Conservation (phyloP, 2,888 invertebrate genomes). For the Oxycera nigricornis region DNA sequence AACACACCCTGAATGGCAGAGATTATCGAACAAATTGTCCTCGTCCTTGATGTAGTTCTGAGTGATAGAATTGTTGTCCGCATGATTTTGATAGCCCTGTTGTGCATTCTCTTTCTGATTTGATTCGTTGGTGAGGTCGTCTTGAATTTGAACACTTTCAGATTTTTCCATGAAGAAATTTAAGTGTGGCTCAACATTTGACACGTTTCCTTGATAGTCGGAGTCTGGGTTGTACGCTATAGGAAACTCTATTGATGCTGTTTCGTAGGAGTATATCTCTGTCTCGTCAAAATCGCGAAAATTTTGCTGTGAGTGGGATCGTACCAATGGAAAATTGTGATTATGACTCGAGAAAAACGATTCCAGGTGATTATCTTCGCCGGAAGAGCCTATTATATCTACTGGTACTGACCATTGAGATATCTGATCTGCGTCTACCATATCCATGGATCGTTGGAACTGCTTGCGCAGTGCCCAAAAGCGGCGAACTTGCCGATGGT, state of each 20-base stretch:
- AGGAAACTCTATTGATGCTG: background rate
- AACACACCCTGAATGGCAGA: slow-evolving; percentile 40
- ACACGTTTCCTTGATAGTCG: background rate
- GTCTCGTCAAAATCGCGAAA: slow-evolving; percentile 31
- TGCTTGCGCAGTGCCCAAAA: background rate
- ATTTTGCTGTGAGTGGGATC: slow-evolving; percentile 36
- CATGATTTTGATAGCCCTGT: background rate
- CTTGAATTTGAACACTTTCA: background rate
- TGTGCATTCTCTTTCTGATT: background rate
- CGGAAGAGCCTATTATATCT: background rate
- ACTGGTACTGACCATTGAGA: slow-evolving; percentile 36
- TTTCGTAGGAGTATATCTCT: slow-evolving; percentile 15
- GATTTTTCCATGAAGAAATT: slow-evolving; percentile 29
- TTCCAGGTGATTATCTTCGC: background rate
- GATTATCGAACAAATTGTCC: slow-evolving; percentile 44
- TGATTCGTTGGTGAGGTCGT: background rate
- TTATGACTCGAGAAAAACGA: background rate
- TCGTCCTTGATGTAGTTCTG: slow-evolving; percentile 28
- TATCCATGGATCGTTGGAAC: background rate
- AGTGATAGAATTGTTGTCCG: background rate
- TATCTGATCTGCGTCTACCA: background rate
- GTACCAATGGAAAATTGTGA: slow-evolving; percentile 9
- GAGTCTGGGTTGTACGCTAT: background rate
- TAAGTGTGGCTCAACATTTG: slow-evolving; percentile 38
- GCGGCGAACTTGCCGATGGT: slow-evolving; percentile 4